phyloP scores from a whole-genome alignment of 2,888 invertebrate species.

The Venusia cambrica region DNA sequence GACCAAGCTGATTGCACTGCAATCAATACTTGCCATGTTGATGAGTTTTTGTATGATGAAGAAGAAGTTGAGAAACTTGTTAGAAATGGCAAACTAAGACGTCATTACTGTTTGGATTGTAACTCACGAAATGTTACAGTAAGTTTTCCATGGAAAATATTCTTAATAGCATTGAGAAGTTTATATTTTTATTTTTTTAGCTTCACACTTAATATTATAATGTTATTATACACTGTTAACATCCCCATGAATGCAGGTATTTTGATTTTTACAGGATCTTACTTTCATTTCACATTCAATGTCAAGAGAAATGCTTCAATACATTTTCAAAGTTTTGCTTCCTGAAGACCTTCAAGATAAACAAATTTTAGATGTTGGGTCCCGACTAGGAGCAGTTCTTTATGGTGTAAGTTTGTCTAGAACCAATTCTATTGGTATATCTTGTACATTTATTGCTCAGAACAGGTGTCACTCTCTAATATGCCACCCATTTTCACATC shows the following conservation, averaged over 20 bases:
- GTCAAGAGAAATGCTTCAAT: constrained; percentile 79
- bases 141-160: constrained; percentile 20
- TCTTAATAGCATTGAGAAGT: no score
- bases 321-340: constrained; percentile 83
- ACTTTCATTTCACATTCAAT: constrained; percentile 85
- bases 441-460: no score
- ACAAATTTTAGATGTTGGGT: constrained; percentile 85
- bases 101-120: constrained; percentile 62
- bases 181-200: no score
- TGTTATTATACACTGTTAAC: no score
- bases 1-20: constrained; percentile 78
- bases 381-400: constrained; percentile 84
- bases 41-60: constrained; percentile 86
- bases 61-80: constrained; percentile 76
- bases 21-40: constrained; percentile 82
- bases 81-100: constrained; percentile 53
- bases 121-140: constrained; percentile 60
- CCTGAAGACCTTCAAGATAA: constrained; percentile 80
- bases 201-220: no score
- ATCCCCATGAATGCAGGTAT: no score
- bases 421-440: no score
- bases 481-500: no score
- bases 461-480: no score
- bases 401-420: constrained; percentile 85
- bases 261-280: constrained; percentile 66